Percentiles rank a stretch among this genome's conserved stretches.
Conservation (phyloP, 2,888 invertebrate genomes). For the Callyntrura guangdongensis region DNA sequence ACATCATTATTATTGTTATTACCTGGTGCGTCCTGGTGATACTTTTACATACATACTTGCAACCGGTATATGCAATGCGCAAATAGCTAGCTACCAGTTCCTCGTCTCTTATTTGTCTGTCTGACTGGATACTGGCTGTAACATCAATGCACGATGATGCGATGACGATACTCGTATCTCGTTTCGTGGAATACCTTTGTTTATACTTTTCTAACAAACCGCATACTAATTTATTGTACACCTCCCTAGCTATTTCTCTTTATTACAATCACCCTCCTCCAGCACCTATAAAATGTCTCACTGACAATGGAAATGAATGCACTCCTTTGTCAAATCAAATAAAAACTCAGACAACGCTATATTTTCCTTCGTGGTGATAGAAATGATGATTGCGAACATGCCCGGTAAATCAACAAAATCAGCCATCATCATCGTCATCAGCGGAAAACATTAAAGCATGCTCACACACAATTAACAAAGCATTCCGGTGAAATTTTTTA, state of each 20-base stretch:
- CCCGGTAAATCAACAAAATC: conserved; percentile 56
- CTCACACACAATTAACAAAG: conserved; percentile 39
- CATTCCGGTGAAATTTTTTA: conserved; percentile 43
- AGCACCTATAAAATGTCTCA: neutral
- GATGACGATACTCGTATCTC: neutral
- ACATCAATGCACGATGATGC: neutral
- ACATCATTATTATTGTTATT: neutral
- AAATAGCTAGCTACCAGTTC: neutral
- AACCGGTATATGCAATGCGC: neutral
- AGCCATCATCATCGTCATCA: conserved; percentile 55
- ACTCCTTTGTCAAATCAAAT: conserved; percentile 28
- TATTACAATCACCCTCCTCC: conserved; percentile 11
- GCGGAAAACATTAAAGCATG: conserved; percentile 23
- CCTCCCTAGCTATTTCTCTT: conserved; percentile 22
- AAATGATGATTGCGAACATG: neutral
- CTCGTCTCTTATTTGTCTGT: neutral
- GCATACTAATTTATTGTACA: conserved; percentile 23
- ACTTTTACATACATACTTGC: neutral
- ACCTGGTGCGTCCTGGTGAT: no score
- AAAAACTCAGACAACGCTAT: neutral
- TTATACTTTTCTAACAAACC: neutral
- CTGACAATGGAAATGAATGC: neutral
- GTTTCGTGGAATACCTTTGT: neutral
- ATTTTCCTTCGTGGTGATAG: neutral
- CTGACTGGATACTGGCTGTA: neutral